phyloP scores from a whole-genome alignment of 2,113 vertebrate species.

The Etia nguti region DNA sequence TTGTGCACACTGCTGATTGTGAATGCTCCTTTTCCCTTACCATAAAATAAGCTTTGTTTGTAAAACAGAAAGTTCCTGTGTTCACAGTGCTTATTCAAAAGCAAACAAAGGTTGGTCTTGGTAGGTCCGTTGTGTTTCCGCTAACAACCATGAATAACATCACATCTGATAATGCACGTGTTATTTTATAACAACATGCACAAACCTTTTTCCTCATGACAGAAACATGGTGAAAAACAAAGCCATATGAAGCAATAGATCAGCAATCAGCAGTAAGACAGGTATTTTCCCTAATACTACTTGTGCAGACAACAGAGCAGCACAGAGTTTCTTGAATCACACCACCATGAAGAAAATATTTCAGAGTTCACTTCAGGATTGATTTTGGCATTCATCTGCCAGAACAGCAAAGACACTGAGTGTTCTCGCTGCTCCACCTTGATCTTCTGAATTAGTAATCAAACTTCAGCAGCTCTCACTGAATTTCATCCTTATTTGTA shows the following conservation, averaged over 20 bases:
- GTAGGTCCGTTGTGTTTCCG: background rate
- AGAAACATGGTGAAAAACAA: background rate
- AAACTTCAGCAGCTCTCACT: background rate
- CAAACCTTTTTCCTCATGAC: background rate
- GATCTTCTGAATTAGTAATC: constrained; percentile 9
- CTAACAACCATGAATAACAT: background rate
- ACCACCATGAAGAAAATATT: background rate
- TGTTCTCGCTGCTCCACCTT: background rate
- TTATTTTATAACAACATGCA: background rate
- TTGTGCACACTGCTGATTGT: background rate
- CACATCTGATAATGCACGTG: background rate
- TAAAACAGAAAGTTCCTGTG: background rate
- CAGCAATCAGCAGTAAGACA: background rate
- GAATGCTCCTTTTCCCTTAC: background rate
- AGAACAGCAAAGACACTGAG: background rate
- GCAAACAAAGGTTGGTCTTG: background rate
- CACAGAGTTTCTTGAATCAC: constrained; percentile 11
- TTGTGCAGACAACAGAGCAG: background rate
- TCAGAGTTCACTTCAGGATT: background rate
- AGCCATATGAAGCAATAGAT: background rate
- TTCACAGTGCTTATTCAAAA: background rate
- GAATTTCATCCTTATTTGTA: background rate
- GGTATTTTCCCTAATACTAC: background rate
- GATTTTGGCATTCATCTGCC: constrained; percentile 6
- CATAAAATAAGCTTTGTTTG: background rate